Conservation (phyloP, 2,797 vertebrate species). For the Artibeus jamaicensis region DNA sequence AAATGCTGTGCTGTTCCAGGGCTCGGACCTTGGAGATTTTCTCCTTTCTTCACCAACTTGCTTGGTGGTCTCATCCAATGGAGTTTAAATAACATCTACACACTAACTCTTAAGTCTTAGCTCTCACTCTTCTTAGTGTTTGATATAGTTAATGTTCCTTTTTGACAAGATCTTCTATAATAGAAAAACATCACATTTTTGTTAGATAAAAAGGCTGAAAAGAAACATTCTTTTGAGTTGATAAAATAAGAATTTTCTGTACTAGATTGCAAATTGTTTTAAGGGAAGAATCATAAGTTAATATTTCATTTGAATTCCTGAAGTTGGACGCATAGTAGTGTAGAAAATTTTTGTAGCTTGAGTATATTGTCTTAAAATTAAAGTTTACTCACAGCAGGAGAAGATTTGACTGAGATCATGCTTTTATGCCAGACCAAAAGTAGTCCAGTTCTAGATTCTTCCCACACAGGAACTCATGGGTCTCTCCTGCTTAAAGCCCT, state of each 20-base stretch:
- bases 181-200: neutral
- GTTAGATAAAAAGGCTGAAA: neutral
- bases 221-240: constrained; percentile 10
- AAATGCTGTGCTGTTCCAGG: neutral
- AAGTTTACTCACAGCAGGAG: neutral
- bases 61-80: neutral
- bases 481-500: neutral
- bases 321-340: neutral
- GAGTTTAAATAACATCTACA: neutral
- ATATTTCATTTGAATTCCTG: neutral
- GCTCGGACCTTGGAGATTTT: neutral
- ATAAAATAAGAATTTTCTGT: neutral
- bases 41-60: neutral
- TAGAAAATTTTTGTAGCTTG: neutral
- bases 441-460: neutral
- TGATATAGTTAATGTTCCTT: neutral
- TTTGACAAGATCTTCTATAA: neutral
- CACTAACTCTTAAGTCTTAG: neutral
- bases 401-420: neutral
- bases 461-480: neutral
- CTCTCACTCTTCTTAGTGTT: neutral
- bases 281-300: neutral
- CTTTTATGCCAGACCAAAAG: neutral
- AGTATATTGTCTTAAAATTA: neutral
- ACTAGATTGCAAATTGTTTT: neutral